Evolutionary conservation across 2,113 vertebrate species (phyloP).

Genomic region (Epinephelus fuscoguttatus): DNA sequence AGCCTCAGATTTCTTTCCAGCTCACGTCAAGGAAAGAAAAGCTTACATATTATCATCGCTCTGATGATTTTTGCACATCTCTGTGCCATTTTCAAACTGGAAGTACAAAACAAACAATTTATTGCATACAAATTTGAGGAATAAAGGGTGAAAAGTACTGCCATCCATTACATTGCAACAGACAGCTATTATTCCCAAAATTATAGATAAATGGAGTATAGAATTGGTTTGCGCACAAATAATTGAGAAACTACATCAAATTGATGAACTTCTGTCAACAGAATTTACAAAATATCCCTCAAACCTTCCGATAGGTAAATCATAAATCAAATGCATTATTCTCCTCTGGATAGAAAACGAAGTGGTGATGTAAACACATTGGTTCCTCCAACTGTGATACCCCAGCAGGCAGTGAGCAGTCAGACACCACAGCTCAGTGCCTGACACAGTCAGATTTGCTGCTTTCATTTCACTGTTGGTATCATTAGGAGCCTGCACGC

Average conservation of each 20-base stretch:
- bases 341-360: constrained; percentile 28
- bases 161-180: constrained; percentile 29
- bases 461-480: constrained; percentile 73
- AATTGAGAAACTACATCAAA: constrained; percentile 28
- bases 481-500: constrained; percentile 70
- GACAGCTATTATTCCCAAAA: constrained; percentile 37
- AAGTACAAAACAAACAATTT: constrained; percentile 43
- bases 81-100: constrained; percentile 50
- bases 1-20: constrained; percentile 67
- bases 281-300: constrained; percentile 18
- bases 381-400: constrained; percentile 47
- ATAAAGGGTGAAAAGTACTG: constrained; percentile 13
- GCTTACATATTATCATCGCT: constrained; percentile 55
- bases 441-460: constrained; percentile 66
- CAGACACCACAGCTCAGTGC: constrained; percentile 59
- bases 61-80: constrained; percentile 59
- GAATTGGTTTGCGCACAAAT: constrained; percentile 35
- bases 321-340: constrained; percentile 45
- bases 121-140: constrained; percentile 24
- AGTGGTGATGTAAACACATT: constrained; percentile 29
- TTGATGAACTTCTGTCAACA: not conserved
- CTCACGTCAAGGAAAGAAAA: constrained; percentile 53
- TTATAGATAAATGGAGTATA: constrained; percentile 36
- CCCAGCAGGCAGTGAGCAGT: constrained; percentile 56
- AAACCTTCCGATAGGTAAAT: constrained; percentile 25